Evolutionary conservation across 2,888 invertebrate species (phyloP), one percentile per base, ranked within the genome.

Genomic region (Asteroscopus sphinx): DNA sequence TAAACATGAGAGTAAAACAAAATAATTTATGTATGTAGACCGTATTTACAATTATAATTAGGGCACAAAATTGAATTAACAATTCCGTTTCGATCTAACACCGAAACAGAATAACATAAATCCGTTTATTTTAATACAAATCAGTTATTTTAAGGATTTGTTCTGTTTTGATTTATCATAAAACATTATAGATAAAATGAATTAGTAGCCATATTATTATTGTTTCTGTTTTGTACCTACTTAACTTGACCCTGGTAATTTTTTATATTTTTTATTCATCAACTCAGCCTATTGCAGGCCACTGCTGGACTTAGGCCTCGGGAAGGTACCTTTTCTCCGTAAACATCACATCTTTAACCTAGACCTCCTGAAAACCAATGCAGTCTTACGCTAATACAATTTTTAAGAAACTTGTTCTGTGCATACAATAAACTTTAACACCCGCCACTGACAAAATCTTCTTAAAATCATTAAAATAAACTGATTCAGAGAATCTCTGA

Each of bases 21-120:
- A 64, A 69, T 69, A 64, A 73, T 68, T 61, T 64, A 74, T 74
- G 68, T 62, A 66, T 62, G 59, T 76, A 67, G 57, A 64, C 42
- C 51, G 36, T 48, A 77, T 77, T 74, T 61, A 62, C 68, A 77
- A 77, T 72, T 76, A 68, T 76, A 71, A 76, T 69, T 60, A 42
- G 37, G 45, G 47, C 46, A 51, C 58, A 65, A 63, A 76, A 69
- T 68, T 69, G 25, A 73, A 76, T 78, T 72, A 70, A 72, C 68
- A 74, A 77, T 76, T 74, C 63, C 55, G 59, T 68, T 67, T 67
- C 49, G 53, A 77, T 68, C 56, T 65, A 55, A 61, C 52, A 55
- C 58, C 48, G 36, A 36, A 59, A 48, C 68, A 46, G 54, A 64
- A 68, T 74, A 64, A 70, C 47, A 64, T 56, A 66, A 65, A 61